These are phyloP conservation scores for Tragelaphus imberbis DNA, from an alignment of 2,113 vertebrate genomes.

Conservation along the genomic window DNA sequence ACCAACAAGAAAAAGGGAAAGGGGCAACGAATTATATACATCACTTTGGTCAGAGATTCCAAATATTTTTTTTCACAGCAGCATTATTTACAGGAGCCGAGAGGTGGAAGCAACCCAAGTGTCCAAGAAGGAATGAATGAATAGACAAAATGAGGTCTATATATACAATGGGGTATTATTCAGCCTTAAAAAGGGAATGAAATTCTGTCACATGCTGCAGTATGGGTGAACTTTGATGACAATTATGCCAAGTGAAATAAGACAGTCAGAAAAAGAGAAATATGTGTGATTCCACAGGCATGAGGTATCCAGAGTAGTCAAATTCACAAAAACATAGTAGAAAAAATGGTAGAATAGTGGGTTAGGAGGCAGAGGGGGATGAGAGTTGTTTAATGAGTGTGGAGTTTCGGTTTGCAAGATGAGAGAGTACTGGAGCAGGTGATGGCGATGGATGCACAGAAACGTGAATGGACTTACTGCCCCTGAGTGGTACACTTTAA, in stretches of 20 bases:
- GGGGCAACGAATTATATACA: neutral
- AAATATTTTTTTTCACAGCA: neutral
- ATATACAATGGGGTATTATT: neutral
- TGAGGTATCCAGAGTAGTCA: neutral
- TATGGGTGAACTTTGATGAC: neutral
- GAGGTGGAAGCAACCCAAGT: neutral
- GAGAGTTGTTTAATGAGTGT: neutral
- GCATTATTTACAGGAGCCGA: neutral
- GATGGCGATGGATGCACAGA: neutral
- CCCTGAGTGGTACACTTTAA: neutral
- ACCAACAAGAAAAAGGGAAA: neutral
- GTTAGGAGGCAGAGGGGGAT: rapidly evolving
- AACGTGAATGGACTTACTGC: neutral
- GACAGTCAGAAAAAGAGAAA: neutral
- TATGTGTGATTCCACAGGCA: neutral
- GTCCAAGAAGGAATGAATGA: neutral
- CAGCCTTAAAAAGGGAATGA: neutral
- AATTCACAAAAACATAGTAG: neutral
- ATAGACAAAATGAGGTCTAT: neutral
- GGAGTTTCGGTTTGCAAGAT: neutral
- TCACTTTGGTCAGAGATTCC: neutral
- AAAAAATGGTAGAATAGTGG: neutral
- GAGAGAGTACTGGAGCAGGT: neutral
- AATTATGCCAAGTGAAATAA: neutral
- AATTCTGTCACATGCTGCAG: neutral